Conservation (phyloP, 2,888 invertebrate genomes). For the Cephus spinipes region DNA sequence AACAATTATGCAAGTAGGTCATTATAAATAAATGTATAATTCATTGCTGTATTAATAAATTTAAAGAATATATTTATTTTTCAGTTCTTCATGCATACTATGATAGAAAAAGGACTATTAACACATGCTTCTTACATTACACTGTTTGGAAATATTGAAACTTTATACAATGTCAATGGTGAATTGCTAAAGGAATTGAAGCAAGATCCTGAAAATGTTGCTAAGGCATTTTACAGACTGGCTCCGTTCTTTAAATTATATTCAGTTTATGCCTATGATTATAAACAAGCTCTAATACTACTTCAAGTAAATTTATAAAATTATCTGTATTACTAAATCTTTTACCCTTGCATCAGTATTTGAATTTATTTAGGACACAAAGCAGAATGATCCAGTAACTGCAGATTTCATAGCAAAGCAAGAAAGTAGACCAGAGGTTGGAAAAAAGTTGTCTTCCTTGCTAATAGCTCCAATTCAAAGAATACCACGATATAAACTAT, state of each 20-base stretch:
- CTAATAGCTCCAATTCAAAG: slow-evolving; percentile 84
- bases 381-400: slow-evolving; percentile 69
- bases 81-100: slow-evolving; percentile 72
- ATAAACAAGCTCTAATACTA: slow-evolving; percentile 73
- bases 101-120: slow-evolving; percentile 69
- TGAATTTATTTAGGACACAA: slow-evolving; percentile 64
- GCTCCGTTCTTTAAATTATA: slow-evolving; percentile 84
- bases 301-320: slow-evolving; percentile 69
- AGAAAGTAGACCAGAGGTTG: slow-evolving; percentile 78
- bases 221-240: slow-evolving; percentile 76
- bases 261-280: slow-evolving; percentile 82
- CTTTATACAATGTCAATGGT: slow-evolving; percentile 74
- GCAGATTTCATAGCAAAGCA: slow-evolving; percentile 72
- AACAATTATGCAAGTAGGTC: slow-evolving; percentile 70
- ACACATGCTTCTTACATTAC: slow-evolving; percentile 68
- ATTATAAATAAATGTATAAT: slow-evolving; percentile 3
- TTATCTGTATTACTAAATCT: slow-evolving; percentile 8
- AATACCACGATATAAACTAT: slow-evolving; percentile 80
- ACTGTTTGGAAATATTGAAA: slow-evolving; percentile 75
- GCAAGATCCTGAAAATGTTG: slow-evolving; percentile 71
- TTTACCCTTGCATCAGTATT: slow-evolving; percentile 15
- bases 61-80: slow-evolving; percentile 27
- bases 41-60: slow-evolving; percentile 13
- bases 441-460: slow-evolving; percentile 77
- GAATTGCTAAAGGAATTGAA: slow-evolving; percentile 73